Base-by-base conservation (phyloP, 2,888 invertebrate species). In the Acrobasis suavella region DNA sequence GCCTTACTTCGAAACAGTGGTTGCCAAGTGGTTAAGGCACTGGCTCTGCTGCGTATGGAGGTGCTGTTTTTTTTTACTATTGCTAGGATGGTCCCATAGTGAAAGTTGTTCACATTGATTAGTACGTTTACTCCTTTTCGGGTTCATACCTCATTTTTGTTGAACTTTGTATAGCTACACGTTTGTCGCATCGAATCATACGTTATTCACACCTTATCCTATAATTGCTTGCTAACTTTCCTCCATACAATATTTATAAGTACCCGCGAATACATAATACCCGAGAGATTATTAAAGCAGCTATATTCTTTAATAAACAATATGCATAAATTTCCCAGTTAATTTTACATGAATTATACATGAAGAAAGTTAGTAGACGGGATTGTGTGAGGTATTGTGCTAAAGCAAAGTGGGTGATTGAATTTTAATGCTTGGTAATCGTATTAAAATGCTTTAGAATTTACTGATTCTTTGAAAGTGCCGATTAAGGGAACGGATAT, bases 381-480 rank as follows among this genome's bases (percentile, higher is more conserved):
- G 55, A 38, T 55, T 56, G 42, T 42, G 42, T 42, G 56, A 55
- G 12, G 39, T 38, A 39, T 55, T 55, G 39, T 38, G 46, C n/a
- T 46, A 46, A 46, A 46, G 51, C 16, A 46, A 42, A 46, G 42
- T 46, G 50, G 14, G 50, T 56, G 15, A 56, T 56, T 56, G 56
- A 56, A 56, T 70, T 63, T 62, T 32, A 32, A 32, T 69, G 58
- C 63, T 71, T 62, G 62, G 9, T 50, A 50, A 16, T 54, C 15
- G 10, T 9, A 37, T 52, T 52, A 15, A 38, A 54, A 14, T 9
- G 17, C 2, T 17, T 50, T 50, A 3, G 50, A 9, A 49, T 49
- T 32, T 32, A 32, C 32, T 32, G 5, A 32, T 2, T 32, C 32
- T 8, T 32, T 6, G 32, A 5, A 32, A 32, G 22, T 5, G 22